phyloP scores from a whole-genome alignment of 2,797 vertebrate genomes.

The Gymnothorax reevesii region DNA sequence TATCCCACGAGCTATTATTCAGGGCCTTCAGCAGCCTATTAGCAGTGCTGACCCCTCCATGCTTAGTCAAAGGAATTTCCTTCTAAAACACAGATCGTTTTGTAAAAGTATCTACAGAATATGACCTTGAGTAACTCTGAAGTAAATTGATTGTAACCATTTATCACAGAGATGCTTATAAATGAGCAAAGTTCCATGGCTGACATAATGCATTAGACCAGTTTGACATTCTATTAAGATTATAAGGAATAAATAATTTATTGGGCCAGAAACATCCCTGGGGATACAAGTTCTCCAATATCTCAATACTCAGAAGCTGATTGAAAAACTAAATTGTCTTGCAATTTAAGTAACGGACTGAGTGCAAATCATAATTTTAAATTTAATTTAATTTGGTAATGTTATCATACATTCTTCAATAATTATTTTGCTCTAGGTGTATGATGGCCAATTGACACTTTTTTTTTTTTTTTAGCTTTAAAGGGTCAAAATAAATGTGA shows the following conservation, averaged over 20 bases:
- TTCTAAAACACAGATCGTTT: not conserved
- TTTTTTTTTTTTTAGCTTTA: not conserved
- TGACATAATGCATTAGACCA: not conserved
- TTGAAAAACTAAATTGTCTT: not conserved
- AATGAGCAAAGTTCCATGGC: not conserved
- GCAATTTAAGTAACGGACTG: not conserved
- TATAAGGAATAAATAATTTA: slow-evolving; percentile 14
- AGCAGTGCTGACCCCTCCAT: too few species aligned
- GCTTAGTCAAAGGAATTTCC: not conserved
- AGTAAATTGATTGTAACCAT: slow-evolving; percentile 4
- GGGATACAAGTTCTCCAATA: slow-evolving; percentile 5
- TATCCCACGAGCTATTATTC: too few species aligned
- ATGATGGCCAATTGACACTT: not conserved
- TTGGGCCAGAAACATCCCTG: not conserved
- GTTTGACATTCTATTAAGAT: not conserved
- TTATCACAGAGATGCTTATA: not conserved
- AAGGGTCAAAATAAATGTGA: not conserved
- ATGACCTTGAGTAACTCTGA: not conserved
- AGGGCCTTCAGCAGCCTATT: too few species aligned
- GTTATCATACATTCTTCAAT: not conserved
- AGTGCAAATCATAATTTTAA: not conserved
- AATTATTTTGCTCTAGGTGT: not conserved
- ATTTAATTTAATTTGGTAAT: not conserved
- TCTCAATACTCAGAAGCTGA: not conserved
- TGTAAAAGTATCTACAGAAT: not conserved